phyloP scores from a whole-genome alignment of 1,140 invertebrate genomes.

The Sminthurinus signatus region DNA sequence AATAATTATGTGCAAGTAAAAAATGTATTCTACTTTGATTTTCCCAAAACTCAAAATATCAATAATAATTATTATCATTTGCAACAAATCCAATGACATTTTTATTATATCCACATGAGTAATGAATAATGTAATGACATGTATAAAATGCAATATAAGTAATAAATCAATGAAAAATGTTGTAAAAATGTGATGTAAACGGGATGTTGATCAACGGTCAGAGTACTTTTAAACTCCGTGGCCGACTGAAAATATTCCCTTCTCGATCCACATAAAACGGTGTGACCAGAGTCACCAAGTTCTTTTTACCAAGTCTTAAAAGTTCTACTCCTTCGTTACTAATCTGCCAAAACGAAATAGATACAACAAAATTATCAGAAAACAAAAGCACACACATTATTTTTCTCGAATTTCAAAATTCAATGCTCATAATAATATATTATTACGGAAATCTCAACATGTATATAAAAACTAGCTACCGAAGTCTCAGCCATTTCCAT shows the following conservation, averaged over 20 bases:
- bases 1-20: too few relatives aligned
- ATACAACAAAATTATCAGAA: background rate
- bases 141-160: too few relatives aligned
- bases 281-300: slow-evolving; percentile 12
- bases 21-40: too few relatives aligned
- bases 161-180: too few relatives aligned
- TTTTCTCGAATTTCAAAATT: background rate
- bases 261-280: slow-evolving; percentile 9
- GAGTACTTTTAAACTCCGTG: background rate
- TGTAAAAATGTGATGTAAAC: too few relatives aligned
- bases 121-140: too few relatives aligned
- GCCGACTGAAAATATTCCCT: background rate
- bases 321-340: slow-evolving; percentile 22
- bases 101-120: too few relatives aligned
- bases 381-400: background rate
- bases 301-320: slow-evolving; percentile 13
- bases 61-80: too few relatives aligned
- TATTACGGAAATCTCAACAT: background rate
- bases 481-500: slow-evolving; percentile 30
- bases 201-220: too few relatives aligned
- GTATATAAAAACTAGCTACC: slow-evolving; percentile 11
- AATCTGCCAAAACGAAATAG: slow-evolving; percentile 11
- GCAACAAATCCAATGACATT: too few relatives aligned
- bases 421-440: background rate
- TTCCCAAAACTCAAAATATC: too few relatives aligned